phyloP scores from a whole-genome alignment of 2,888 invertebrate genomes.

The Synanthedon tipuliformis region DNA sequence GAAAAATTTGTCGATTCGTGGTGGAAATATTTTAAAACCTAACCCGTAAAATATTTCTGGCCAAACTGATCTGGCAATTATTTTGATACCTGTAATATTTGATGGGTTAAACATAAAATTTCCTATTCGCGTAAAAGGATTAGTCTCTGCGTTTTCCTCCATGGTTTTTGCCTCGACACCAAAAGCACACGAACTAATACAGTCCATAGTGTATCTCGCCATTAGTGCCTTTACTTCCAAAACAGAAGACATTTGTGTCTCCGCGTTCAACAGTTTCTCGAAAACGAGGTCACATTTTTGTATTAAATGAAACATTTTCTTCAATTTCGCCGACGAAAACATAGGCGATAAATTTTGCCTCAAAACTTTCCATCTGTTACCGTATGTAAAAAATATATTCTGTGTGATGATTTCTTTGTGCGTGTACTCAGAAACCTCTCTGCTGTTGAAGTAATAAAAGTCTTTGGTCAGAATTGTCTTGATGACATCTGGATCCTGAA shows the following conservation, averaged over 20 bases:
- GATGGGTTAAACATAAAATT: constrained; percentile 22
- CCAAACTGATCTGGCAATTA: constrained; percentile 25
- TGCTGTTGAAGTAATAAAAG: constrained; percentile 39
- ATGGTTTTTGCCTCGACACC: constrained; percentile 37
- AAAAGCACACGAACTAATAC: constrained; percentile 34
- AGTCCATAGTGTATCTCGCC: constrained; percentile 39
- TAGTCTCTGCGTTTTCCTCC: constrained; percentile 14
- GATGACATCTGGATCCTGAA: constrained; percentile 35
- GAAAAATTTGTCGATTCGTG: too few species aligned
- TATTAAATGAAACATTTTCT: constrained; percentile 45
- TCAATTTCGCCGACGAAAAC: constrained; percentile 45
- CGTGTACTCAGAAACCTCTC: constrained; percentile 28
- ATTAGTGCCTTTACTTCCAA: constrained; percentile 24
- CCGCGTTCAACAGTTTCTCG: constrained; percentile 25
- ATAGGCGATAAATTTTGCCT: constrained; percentile 41
- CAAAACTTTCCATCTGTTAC: constrained; percentile 40
- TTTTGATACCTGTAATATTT: constrained; percentile 19
- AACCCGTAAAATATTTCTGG: constrained; percentile 35
- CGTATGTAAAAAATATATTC: constrained; percentile 31
- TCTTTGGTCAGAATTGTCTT: constrained; percentile 38
- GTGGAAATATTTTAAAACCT: constrained; percentile 13
- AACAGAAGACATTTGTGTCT: constrained; percentile 9
- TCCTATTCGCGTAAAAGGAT: constrained; percentile 27
- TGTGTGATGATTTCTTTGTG: constrained; percentile 24
- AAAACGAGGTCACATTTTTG: constrained; percentile 23